These are phyloP conservation scores for Balaenoptera acutorostrata DNA, from an alignment of 2,113 vertebrate genomes.

Conservation along the genomic window DNA sequence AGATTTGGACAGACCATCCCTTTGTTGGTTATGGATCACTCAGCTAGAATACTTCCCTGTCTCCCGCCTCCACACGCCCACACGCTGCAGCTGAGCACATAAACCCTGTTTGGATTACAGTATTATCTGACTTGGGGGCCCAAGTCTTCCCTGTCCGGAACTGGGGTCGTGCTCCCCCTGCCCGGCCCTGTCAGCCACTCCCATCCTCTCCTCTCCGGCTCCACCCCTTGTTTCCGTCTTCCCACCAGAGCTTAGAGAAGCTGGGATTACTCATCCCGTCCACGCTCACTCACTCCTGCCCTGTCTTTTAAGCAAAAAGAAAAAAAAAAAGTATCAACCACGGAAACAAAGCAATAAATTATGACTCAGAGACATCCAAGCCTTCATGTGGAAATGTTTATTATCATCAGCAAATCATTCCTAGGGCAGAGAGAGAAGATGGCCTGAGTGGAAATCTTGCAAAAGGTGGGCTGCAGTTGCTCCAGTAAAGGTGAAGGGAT, in stretches of 20 bases:
- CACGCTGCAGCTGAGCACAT: conserved; percentile 31
- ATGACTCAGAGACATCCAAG: not conserved
- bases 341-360: not conserved
- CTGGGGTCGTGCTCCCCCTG: not conserved
- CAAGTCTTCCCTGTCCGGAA: not conserved
- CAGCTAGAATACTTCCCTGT: not conserved
- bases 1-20: not conserved
- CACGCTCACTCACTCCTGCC: not conserved
- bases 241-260: not conserved
- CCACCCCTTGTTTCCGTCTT: conserved; percentile 17
- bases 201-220: not conserved
- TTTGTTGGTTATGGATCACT: not conserved
- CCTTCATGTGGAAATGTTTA: conserved; percentile 3
- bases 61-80: not conserved
- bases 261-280: not conserved
- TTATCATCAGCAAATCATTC: not conserved
- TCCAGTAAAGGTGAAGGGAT: not conserved
- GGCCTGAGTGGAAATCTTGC: not conserved
- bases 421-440: not conserved
- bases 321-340: not conserved
- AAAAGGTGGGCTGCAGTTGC: not conserved
- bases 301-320: conserved; percentile 14
- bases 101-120: not conserved
- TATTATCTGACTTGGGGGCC: not conserved
- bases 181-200: not conserved